phyloP scores from a whole-genome alignment of 2,797 vertebrate genomes.

The Tapera naevia region DNA sequence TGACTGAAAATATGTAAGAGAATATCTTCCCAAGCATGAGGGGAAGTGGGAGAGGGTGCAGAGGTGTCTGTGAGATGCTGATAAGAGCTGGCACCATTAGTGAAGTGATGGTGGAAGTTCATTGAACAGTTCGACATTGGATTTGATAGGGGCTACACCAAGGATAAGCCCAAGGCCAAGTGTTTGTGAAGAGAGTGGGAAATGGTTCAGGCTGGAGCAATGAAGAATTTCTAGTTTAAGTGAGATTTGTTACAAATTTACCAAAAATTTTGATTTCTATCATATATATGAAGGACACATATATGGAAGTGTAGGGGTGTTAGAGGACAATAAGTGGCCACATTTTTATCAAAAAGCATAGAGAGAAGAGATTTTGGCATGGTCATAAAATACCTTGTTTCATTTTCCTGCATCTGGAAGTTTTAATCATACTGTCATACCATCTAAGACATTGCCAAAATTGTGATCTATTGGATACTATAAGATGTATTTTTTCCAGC shows the following conservation, averaged over 20 bases:
- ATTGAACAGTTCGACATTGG: not conserved
- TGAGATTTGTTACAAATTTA: not conserved
- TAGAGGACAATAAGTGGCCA: not conserved
- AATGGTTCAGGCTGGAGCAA: not conserved
- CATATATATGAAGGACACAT: not conserved
- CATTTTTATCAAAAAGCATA: not conserved
- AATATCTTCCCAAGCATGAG: conserved; percentile 10
- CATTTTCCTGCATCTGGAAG: not conserved
- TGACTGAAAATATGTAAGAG: not conserved
- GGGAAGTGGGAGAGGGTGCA: not conserved
- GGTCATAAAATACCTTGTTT: not conserved
- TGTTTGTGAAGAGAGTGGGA: conserved; percentile 60
- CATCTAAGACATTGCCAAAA: not conserved
- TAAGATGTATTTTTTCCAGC: not conserved
- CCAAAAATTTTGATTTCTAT: not conserved
- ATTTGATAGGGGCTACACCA: conserved; percentile 27
- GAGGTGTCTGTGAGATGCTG: conserved; percentile 47
- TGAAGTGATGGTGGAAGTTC: conserved; percentile 46
- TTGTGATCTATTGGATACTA: not conserved
- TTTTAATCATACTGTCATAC: not conserved
- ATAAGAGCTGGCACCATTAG: conserved; percentile 61
- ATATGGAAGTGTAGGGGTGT: not conserved
- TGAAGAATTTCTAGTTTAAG: not conserved
- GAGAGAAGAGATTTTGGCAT: not conserved
- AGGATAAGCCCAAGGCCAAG: conserved; percentile 53